Base-by-base conservation (phyloP, 2,797 vertebrate species). In the Mastacembelus armatus region DNA sequence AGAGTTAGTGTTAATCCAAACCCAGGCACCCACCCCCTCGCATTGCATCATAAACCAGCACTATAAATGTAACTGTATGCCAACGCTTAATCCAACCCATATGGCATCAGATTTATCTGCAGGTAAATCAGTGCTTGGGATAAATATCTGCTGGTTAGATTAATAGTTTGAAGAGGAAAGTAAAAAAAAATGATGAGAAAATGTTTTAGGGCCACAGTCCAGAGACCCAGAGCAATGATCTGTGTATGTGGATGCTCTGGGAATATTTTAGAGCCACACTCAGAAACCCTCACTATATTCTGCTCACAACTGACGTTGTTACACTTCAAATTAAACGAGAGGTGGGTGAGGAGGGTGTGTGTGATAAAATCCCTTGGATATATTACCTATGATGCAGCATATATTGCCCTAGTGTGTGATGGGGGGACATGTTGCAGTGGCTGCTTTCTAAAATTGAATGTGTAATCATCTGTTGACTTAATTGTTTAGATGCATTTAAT, bases 51-150 rank as follows among this genome's bases (percentile, higher is more conserved):
- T 85, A 90, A 90, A 89, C 84, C 86, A 86, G 72, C 74, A 82
- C 83, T 81, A 84, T 92, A 91, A 91, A 91, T 87, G 70, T 80
- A 81, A 83, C 71, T 72, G 71, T 69, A 64, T 66, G 83, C 83
- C 86, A 78, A 56, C 45, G 62, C 78, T 88, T 91, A 91, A 91
- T 91, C 88, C 76, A 79, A 85, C 86, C 87, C 90, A 91, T 91
- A 92, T 90, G 90, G 86, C 82, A 75, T 80, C 78, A 89, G 85
- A 91, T 92, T 92, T 92, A 92, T 92, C 88, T 78, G 76, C 84
- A 85, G 83, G 88, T 92, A 92, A 93, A 92, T 92, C 87, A 92
- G 72, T 39, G 73, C 54, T 71, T 32, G 62, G 71, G 82, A 87
- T 92, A 88, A 85, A 80, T 90, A 90, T 89, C 86, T 87, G 69